Evolutionary conservation across 2,797 vertebrate species (phyloP), one percentile per base, ranked within the genome.

Genomic region (Valencia hispanica): DNA sequence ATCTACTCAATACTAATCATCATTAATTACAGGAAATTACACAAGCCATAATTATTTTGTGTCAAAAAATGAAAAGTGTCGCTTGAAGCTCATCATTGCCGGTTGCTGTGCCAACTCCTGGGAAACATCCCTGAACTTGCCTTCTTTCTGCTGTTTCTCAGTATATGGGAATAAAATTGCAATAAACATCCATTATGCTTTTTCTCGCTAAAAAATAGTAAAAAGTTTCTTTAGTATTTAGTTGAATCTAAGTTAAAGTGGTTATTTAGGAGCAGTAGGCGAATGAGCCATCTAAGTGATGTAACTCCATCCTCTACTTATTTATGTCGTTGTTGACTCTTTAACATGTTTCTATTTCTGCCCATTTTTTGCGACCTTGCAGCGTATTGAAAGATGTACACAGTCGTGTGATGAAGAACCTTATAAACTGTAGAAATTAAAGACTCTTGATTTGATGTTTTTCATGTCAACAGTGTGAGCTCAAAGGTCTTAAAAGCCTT

Each of bases 11-110:
- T 27, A 22, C 55, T 55, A 73, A 84, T 78, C 51, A 61, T 73
- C 70, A 68, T 81, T 77, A 77, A 81, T 81, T 75, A 81, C 55
- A 72, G 27, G 53, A 59, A 83, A 83, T 83, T 69, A 81, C 45
- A 55, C 70, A 27, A 74, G 41, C 51, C 45, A n/a, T 72, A 70
- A 74, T 82, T 72, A 66, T 80, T 74, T 77, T 75, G 47, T 9
- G 7, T 74, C 77, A 36, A 4, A 74, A 48, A 27, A 48, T 70
- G 75, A 47, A 66, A 76, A 50, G 71, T 70, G 66, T 75, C 59
- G 20, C 63, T 70, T 20, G 61, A 73, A n/a, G 55, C 55, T 17
- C 7, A 32, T 70, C 20, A 32, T 75, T 50, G 22, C 34, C 36
- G 7, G 32, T 41, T 51, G 25, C 47, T 41, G 5, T 30, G n/a